Evolutionary conservation across 1,140 invertebrate genomes (phyloP), one percentile per base, ranked within the genome.

Genomic region (Formica selysi): DNA sequence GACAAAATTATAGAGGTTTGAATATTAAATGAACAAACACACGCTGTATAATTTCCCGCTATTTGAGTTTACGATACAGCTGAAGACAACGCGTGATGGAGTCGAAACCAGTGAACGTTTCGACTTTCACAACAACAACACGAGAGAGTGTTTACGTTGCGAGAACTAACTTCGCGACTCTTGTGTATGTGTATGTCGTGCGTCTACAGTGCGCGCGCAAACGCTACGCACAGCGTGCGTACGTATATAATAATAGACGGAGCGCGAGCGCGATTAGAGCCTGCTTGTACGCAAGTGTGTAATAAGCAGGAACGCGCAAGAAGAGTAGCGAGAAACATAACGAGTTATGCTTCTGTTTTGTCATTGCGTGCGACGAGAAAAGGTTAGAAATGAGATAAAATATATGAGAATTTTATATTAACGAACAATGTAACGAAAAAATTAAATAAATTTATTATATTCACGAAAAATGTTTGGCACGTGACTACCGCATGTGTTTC

Each of bases 191-290:
- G 71, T 64, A 51, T 51, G 16, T 5, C 38, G 79, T 64, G 48
- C 48, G 13, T 16, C 0, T 19, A 19, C 13, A 3, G 10, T 16
- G 44, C 8, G 64, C 36, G 57, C 41, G 65, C 36, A 67, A 79
- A n/a, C 22, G 70, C 76, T 70, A 61, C 57, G 62, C 64, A 11
- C 71, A 74, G 71, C 32, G 71, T 29, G 74, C 38, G 38, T 57
- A 68, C 26, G 71, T 51, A 19, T 51, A 84, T 86, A 90, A 89
- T 89, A 90, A 90, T 90, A 90, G 87, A 61, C n/a, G 51, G 29
- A 26, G 16, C 84, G 54, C 76, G 54, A 73, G 13, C 36, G 54
- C 57, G 61, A 83, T 73, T 83, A 83, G 38, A 86, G 65, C 54
- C 22, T n/a, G 64, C 67, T 36, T 36, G 74, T 59, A 59, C 62